phyloP scores from a whole-genome alignment of 35 echinoderm and acorn worm species.

The Patiria miniata region DNA sequence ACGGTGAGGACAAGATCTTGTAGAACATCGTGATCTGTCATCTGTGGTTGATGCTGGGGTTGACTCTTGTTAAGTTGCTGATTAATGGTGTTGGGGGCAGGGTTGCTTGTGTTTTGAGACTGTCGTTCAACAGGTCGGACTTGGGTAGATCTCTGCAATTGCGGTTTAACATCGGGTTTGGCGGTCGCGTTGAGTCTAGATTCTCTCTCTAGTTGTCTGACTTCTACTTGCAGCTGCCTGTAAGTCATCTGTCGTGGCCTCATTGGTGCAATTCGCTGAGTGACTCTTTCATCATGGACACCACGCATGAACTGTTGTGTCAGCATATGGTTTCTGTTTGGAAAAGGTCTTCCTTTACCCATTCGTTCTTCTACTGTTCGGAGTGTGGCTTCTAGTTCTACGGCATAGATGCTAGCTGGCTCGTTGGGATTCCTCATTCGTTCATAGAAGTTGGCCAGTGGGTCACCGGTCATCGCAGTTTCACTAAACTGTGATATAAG shows the following conservation, averaged over 20 bases:
- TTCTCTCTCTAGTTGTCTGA: neutral
- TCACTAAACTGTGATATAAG: conserved; percentile 32
- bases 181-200: neutral
- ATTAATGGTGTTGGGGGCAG: neutral
- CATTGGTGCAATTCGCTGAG: neutral
- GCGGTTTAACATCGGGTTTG: neutral
- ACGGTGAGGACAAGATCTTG: neutral
- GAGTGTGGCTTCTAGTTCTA: neutral
- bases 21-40: neutral
- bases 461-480: neutral
- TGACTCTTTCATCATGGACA: conserved; percentile 3
- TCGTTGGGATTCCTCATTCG: neutral
- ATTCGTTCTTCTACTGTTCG: neutral
- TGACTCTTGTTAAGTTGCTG: neutral
- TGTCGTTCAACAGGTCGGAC: neutral
- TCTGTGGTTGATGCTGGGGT: neutral
- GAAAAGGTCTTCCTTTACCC: neutral
- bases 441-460: conserved; percentile 23
- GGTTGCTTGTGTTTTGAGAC: neutral
- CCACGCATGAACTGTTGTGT: neutral
- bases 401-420: neutral
- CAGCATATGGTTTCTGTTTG: neutral
- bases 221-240: neutral
- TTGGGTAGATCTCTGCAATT: neutral
- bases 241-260: conserved; percentile 16